Evolutionary conservation across 2,888 invertebrate genomes (phyloP), one percentile per base, ranked within the genome.

Genomic region (Eupithecia vulgata): DNA sequence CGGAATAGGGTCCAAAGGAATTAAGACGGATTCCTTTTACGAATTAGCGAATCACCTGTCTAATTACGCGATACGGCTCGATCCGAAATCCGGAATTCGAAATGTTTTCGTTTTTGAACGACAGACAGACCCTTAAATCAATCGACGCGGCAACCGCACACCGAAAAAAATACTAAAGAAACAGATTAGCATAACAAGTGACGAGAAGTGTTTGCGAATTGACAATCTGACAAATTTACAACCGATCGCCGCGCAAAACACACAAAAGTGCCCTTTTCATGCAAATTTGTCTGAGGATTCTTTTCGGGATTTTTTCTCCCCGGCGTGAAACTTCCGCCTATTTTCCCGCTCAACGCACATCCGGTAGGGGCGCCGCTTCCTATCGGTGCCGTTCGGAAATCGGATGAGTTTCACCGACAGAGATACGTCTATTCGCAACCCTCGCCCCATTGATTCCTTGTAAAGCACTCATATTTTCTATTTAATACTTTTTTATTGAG

Each of bases 41-140:
- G 91, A 92, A 94, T 94, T 93, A 94, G 90, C 91, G 91, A 91
- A 92, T 93, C 93, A 93, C 93, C 93, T 93, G 93, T 92, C 93
- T 92, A 93, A 93, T 93, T 93, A 91, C 88, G 83, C 83, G 83
- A 81, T 79, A 79, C 82, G 83, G 82, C 84, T 82, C 75, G 75
- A 75, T 75, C 83, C 85, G 68, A 74, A 87, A 88, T 87, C 84
- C 86, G 78, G 83, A 88, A 87, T 87, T 84, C 86, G 77, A 83
- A 87, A 80, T 79, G 67, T 80, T 75, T 62, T 80, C 35, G 67
- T 78, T 80, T 78, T 78, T 73, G 75, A 74, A 72, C 61, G 76
- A 68, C 73, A 72, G 76, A 52, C 72, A 77, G 74, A 61, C 73
- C 73, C 74, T 77, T 78, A 80, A 79, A 78, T 79, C 79, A 78